Base-by-base conservation (phyloP, 2,888 invertebrate species). In the Sphaerophoria rueppellii region DNA sequence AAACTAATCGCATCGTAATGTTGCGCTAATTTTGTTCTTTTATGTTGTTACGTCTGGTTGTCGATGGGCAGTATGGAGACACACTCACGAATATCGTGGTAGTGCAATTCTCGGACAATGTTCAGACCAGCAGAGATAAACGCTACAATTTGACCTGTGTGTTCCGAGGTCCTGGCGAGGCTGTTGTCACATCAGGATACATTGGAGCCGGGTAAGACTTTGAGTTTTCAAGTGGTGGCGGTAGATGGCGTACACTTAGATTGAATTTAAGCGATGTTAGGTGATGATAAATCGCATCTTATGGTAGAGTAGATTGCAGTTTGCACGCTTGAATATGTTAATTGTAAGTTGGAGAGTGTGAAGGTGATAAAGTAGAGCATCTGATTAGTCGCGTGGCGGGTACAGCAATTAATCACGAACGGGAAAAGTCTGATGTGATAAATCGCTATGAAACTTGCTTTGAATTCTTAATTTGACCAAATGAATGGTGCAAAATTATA, bases 41-140 rank as follows among this genome's bases (percentile, higher is more conserved):
- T 50, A 48, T 12, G 46, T 57, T 78, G 32, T 63, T 35, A 14
- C 50, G 14, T 24, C 24, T 24, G 43, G 35, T 35, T 50, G 65
- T 50, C 32, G 48, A 24, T 61, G 0, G 32, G 6, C n/a, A 96
- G 96, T 97, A 96, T 89, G 97, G 97, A 4, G 98, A 98, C 89
- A 97, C 97, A 4, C 96, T 98, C 95, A 98, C 98, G 79, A 98
- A 98, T 89, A 98, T 98, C 87, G 97, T 97, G 5, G 97, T 98
- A 24, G 97, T 98, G 0, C 98, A 98, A 91, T 98, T 98, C 93
- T 97, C 97, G 88, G 97, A 98, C 91, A 96, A 96, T 89, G 97
- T 98, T 0, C 98, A 98, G 92, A 98, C 98, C 0, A 96, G 96
- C 24, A 93, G 96, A 82, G 98, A 98, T 91, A 97, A 98, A 89